phyloP scores from a whole-genome alignment of 2,113 vertebrate species.

The Taxidea taxus region DNA sequence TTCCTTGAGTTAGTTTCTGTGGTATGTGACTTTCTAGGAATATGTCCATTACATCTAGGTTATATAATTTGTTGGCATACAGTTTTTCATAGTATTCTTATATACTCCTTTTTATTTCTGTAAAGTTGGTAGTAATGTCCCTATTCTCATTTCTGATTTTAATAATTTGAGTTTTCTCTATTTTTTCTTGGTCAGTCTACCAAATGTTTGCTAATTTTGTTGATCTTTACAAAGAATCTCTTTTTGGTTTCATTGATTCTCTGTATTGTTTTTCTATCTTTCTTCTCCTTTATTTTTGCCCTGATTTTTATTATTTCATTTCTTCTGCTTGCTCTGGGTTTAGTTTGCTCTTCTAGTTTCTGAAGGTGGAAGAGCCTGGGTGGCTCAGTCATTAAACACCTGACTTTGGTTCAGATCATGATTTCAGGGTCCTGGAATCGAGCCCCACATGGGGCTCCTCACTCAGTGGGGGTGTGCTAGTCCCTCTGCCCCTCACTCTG shows the following conservation, averaged over 20 bases:
- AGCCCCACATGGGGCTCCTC: too few species aligned
- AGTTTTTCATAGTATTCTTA: neutral
- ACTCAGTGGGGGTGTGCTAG: too few species aligned
- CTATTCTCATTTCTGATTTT: neutral
- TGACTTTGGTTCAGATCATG: too few species aligned
- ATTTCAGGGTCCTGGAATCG: too few species aligned
- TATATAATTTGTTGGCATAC: neutral
- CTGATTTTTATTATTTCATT: too few species aligned
- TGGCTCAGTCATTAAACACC: too few species aligned
- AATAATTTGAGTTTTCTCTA: neutral
- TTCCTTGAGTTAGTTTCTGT: constrained; percentile 4
- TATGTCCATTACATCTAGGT: neutral
- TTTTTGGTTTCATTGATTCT: neutral
- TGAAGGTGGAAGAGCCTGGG: too few species aligned
- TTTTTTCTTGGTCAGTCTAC: neutral
- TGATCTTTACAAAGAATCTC: neutral
- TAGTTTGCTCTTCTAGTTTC: too few species aligned
- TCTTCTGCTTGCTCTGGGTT: too few species aligned
- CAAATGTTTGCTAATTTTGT: constrained; percentile 30
- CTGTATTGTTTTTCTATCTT: neutral
- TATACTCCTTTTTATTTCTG: constrained; percentile 20
- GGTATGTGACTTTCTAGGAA: neutral
- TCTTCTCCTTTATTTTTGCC: neutral
- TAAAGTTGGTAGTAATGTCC: neutral
- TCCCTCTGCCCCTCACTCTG: too few species aligned